Percentiles rank a stretch among this genome's conserved stretches.
Evolutionary conservation across 1,140 invertebrate genomes (phyloP).

Genomic region (Limonius californicus): DNA sequence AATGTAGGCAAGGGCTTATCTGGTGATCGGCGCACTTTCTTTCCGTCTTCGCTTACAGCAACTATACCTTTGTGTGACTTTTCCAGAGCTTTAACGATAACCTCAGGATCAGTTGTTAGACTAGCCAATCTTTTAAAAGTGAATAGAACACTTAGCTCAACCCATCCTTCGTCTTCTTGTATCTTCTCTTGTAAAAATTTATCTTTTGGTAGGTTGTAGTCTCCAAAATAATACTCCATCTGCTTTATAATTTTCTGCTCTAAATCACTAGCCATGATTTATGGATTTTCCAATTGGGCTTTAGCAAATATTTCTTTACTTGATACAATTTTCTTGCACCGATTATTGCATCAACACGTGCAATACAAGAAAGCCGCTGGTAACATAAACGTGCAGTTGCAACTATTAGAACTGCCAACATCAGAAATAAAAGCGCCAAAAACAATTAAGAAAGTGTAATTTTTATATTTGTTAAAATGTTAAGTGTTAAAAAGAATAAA

Average conservation of each 20-base stretch:
- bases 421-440: too few species aligned
- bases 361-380: too few species aligned
- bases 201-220: constrained; percentile 84
- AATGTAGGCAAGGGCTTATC: constrained; percentile 79
- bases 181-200: constrained; percentile 85
- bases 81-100: constrained; percentile 71
- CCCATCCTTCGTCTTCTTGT: constrained; percentile 85
- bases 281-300: too few species aligned
- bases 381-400: too few species aligned
- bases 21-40: constrained; percentile 75
- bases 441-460: too few species aligned
- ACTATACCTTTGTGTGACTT: constrained; percentile 73
- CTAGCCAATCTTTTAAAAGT: constrained; percentile 84
- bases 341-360: too few species aligned
- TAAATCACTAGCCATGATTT: constrained; percentile 47
- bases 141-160: constrained; percentile 76
- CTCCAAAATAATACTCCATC: constrained; percentile 69
- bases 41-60: constrained; percentile 75
- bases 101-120: constrained; percentile 63
- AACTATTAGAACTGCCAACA: too few species aligned
- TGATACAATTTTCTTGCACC: too few species aligned
- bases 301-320: too few species aligned
- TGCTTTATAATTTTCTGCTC: constrained; percentile 59
- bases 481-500: too few species aligned
- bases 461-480: too few species aligned